Conservation (phyloP, 2,797 vertebrate species). For the Rhyacichthys aspro region DNA sequence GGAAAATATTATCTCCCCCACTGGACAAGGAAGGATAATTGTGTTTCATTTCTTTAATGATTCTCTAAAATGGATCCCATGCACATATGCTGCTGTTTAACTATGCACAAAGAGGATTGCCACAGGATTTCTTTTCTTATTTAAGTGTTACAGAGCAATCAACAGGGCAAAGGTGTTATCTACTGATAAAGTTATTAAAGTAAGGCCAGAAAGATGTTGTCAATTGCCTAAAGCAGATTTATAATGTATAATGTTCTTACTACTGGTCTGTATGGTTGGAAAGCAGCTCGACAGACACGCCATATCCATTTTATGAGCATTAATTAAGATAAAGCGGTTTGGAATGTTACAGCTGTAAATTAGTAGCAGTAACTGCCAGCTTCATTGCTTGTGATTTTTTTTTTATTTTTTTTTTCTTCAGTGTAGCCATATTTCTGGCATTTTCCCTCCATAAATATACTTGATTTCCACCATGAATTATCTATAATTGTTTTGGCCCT, state of each 20-base stretch:
- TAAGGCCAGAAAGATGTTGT: neutral
- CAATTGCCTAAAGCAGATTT: neutral
- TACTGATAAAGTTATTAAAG: constrained; percentile 10
- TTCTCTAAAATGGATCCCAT: constrained; percentile 26
- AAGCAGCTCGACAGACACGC: constrained; percentile 3
- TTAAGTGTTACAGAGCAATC: constrained; percentile 37
- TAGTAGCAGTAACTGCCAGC: constrained; percentile 18
- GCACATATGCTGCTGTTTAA: constrained; percentile 3
- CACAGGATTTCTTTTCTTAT: constrained; percentile 1
- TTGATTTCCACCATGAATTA: constrained; percentile 44
- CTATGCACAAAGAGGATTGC: neutral
- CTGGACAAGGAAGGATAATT: constrained; percentile 37
- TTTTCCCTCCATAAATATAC: constrained; percentile 47
- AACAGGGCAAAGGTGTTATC: constrained; percentile 20
- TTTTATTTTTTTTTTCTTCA: no score
- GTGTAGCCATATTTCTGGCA: constrained; percentile 29
- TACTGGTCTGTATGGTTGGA: neutral
- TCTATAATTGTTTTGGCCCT: constrained; percentile 46
- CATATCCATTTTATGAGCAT: constrained; percentile 24
- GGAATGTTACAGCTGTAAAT: constrained; percentile 27
- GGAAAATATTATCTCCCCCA: constrained; percentile 27
- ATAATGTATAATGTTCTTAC: neutral
- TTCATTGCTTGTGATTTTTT: constrained; percentile 15
- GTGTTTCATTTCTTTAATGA: constrained; percentile 41
- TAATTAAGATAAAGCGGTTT: constrained; percentile 23